Evolutionary conservation across 2,888 invertebrate species (phyloP).

Genomic region (Pachliopta kotzebuea): DNA sequence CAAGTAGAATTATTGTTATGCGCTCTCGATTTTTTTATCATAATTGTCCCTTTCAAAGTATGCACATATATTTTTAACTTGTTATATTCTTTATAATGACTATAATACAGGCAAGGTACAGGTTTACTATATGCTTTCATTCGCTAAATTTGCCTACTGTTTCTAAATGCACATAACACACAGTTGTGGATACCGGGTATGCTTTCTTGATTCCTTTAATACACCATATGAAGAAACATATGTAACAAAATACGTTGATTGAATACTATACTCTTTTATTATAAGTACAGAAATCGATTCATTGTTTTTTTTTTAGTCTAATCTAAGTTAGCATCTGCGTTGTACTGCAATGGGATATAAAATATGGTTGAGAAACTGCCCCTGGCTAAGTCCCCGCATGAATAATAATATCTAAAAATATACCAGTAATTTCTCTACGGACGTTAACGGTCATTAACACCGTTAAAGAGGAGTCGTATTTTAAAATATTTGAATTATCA

Average conservation of each 20-base stretch:
- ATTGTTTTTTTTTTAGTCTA: background rate
- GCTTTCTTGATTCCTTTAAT: background rate
- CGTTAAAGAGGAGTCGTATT: conserved; percentile 4
- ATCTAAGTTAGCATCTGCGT: background rate
- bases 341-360: background rate
- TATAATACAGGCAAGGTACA: background rate
- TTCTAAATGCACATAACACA: conserved; percentile 1
- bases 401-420: conserved; percentile 15
- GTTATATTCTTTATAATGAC: background rate
- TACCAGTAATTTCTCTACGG: conserved; percentile 3
- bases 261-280: background rate
- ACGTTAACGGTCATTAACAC: conserved; percentile 7
- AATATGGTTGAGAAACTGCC: conserved; percentile 6
- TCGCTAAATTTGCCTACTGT: background rate
- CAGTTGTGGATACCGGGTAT: background rate
- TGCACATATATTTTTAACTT: background rate
- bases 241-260: background rate
- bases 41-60: too few species aligned
- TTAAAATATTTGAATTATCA: background rate
- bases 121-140: background rate
- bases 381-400: conserved; percentile 10
- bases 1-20: too few species aligned
- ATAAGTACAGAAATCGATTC: background rate
- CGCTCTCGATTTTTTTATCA: too few species aligned
- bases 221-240: background rate